phyloP scores from a whole-genome alignment of 2,113 vertebrate species.

The Puma concolor region DNA sequence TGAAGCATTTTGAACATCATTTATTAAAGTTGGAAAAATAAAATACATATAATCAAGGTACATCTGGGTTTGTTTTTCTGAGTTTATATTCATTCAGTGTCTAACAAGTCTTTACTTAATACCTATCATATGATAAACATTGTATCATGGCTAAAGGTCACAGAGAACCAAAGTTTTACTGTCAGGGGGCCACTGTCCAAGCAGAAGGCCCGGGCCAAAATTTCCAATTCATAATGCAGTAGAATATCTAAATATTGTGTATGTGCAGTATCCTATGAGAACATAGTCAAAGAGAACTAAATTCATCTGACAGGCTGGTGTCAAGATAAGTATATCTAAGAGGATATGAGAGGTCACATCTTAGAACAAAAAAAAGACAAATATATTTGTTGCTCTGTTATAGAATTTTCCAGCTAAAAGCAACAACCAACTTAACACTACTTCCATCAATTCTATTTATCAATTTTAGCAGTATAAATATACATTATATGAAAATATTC shows the following conservation, averaged over 20 bases:
- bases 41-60: background rate
- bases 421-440: background rate
- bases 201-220: background rate
- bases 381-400: background rate
- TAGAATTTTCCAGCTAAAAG: background rate
- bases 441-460: background rate
- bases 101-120: background rate
- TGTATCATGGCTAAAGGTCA: background rate
- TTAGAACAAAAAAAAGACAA: background rate
- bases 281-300: background rate
- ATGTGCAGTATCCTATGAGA: background rate
- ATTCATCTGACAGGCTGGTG: background rate
- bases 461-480: background rate
- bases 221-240: background rate
- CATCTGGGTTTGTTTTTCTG: background rate
- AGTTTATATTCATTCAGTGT: background rate
- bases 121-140: background rate
- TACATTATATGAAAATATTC: background rate
- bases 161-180: background rate
- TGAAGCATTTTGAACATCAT: slow-evolving; percentile 12
- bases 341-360: background rate
- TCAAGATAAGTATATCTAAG: background rate
- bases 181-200: background rate
- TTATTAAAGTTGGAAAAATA: background rate
- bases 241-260: background rate